These are phyloP conservation scores for Synaphobranchus kaupii DNA, from an alignment of 2,797 vertebrate genomes.

Conservation along the genomic window DNA sequence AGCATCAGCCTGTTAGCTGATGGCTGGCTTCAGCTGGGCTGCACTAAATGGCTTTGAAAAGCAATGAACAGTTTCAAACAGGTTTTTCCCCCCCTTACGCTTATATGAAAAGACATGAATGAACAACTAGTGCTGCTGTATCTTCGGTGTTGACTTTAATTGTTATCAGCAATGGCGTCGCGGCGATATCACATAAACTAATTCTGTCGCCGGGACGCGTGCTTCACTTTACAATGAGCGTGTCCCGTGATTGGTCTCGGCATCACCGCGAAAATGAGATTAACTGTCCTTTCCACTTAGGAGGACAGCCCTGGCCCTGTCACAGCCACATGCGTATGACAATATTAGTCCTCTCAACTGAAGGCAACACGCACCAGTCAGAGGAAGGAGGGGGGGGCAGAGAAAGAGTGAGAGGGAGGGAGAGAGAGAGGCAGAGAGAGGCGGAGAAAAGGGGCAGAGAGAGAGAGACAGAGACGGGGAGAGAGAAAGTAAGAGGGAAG, in stretches of 20 bases:
- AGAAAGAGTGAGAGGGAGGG: not conserved
- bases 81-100: not conserved
- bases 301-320: conserved; percentile 22
- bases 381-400: not conserved
- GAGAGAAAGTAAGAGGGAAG: conserved; percentile 40
- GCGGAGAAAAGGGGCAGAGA: conserved; percentile 33
- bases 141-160: not conserved
- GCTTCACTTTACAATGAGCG: conserved; percentile 12
- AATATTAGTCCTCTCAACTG: too few relatives aligned
- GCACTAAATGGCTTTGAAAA: not conserved
- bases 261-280: conserved; percentile 9
- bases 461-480: not conserved
- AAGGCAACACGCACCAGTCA: not conserved
- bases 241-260: conserved; percentile 16
- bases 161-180: not conserved
- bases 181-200: not conserved
- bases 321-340: not conserved
- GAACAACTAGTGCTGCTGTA: not conserved
- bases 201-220: not conserved
- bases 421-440: not conserved
- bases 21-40: not conserved
- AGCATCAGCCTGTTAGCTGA: not conserved
- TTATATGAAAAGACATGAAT: not conserved
- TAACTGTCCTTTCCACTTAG: conserved; percentile 20
- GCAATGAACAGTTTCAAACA: not conserved